phyloP scores from a whole-genome alignment of 2,888 invertebrate genomes.

The Eremobia ochroleuca region DNA sequence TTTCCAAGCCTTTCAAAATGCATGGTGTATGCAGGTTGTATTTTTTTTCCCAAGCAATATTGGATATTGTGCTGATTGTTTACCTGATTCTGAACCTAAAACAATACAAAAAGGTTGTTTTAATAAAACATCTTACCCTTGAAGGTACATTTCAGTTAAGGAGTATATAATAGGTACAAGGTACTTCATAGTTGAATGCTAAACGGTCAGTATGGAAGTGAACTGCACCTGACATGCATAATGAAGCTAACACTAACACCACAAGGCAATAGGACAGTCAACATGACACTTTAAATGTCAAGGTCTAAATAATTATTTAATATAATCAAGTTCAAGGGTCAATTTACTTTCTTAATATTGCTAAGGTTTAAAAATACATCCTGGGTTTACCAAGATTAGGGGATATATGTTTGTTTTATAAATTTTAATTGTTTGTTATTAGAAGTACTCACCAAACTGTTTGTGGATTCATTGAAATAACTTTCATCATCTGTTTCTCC shows the following conservation, averaged over 20 bases:
- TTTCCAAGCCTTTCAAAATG: conserved; percentile 56
- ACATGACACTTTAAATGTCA: neutral
- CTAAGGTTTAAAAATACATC: conserved; percentile 60
- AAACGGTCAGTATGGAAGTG: neutral
- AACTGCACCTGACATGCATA: neutral
- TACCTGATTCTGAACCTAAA: conserved; percentile 59
- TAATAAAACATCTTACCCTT: conserved; percentile 52
- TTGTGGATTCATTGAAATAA: conserved; percentile 93
- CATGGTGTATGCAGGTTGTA: conserved; percentile 52
- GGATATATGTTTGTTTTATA: conserved; percentile 6
- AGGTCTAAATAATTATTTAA: conserved; percentile 1
- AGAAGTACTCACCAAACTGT: conserved; percentile 91
- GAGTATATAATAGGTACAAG: conserved; percentile 8
- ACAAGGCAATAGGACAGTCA: neutral
- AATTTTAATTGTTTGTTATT: neutral
- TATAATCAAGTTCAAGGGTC: neutral
- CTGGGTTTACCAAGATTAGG: conserved; percentile 22
- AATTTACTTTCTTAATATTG: conserved; percentile 40
- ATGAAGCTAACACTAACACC: neutral
- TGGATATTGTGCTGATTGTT: conserved; percentile 41
- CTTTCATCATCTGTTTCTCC: conserved; percentile 95
- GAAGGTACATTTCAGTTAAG: conserved; percentile 41
- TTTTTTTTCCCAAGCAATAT: conserved; percentile 62
- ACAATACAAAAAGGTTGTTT: conserved; percentile 62
- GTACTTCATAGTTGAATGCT: conserved; percentile 10